Evolutionary conservation across 2,113 vertebrate genomes (phyloP), one percentile per base, ranked within the genome.

Genomic region (Thomomys bottae): DNA sequence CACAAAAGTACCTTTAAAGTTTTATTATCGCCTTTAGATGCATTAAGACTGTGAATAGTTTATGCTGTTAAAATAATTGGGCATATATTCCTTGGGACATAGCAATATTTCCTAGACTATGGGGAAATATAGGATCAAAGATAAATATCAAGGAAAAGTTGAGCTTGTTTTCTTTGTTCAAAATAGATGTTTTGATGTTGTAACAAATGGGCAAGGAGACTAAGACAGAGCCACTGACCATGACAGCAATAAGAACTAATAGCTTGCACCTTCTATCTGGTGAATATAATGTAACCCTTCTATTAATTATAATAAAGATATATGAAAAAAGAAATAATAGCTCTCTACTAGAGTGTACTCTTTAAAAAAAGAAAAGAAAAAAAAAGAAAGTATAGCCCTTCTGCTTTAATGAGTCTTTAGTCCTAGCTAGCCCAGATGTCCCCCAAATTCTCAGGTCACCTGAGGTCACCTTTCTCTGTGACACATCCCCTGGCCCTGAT

Each of bases 21-120:
- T 88, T 84, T 80, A 77, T 89, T 54, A 63, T 86, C 66, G 14
- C 28, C 63, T 89, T 86, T 77, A 18, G n/a, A 8, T 89, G 80
- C 75, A 63, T 66, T 63, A 76, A 67, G n/a, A 87, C 18, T 73
- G 82, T 32, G 42, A 70, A 14, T 70, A 32, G 1, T 83, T 73
- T 64, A 42, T 87, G 38, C 28, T 77, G 12, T 88, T 68, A 79
- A 86, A 32, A 34, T 77, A 78, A 82, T 63, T 17, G 7, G 32
- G 30, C 34, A 17, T 72, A 30, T 68, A 12, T 89, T 76, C 34
- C 59, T 8, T 64, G 9, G 3, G 20, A 83, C 5, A 70, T 80
- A 49, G 14, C 1, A 42, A 12, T 57, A 72, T 66, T 88, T 93
- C 18, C 2, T 82, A 26, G 18, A 23, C 71, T 3, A 32, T 67